These are phyloP conservation scores for Yponomeuta plumbellus DNA, from an alignment of 2,888 invertebrate genomes.

Conservation along the genomic window DNA sequence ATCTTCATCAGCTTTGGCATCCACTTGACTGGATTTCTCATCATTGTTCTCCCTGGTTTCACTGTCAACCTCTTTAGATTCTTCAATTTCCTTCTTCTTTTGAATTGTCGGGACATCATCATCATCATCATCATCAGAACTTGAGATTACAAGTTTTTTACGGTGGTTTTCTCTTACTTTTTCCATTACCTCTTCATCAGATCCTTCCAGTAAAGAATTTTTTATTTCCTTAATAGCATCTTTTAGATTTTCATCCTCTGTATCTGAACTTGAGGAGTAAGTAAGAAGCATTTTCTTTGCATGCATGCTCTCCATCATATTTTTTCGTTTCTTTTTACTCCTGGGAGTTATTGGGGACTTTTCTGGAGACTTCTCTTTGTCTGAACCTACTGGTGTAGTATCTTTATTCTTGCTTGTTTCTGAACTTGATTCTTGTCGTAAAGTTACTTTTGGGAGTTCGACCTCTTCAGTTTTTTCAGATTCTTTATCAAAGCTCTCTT, in stretches of 20 bases:
- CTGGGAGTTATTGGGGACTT: slow-evolving; percentile 27
- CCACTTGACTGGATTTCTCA: slow-evolving; percentile 26
- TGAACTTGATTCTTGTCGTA: background rate
- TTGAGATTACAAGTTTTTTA: slow-evolving; percentile 25
- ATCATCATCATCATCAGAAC: slow-evolving; percentile 24
- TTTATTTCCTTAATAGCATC: slow-evolving; percentile 42
- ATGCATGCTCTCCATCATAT: slow-evolving; percentile 49
- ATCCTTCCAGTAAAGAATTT: slow-evolving; percentile 36
- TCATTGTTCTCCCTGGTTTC: slow-evolving; percentile 19
- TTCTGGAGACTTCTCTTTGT: slow-evolving; percentile 34
- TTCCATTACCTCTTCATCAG: slow-evolving; percentile 32
- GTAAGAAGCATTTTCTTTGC: slow-evolving; percentile 54
- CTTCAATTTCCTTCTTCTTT: slow-evolving; percentile 18
- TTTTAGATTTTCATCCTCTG: slow-evolving; percentile 48
- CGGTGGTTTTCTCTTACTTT: slow-evolving; percentile 16
- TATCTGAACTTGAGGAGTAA: slow-evolving; percentile 58
- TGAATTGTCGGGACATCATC: slow-evolving; percentile 28
- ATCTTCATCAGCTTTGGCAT: slow-evolving; percentile 32
- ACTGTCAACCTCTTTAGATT: slow-evolving; percentile 20
- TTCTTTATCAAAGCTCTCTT: background rate
- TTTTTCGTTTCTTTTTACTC: slow-evolving; percentile 35
- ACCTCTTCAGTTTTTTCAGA: background rate
- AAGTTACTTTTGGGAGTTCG: background rate
- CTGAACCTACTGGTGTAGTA: slow-evolving; percentile 15
- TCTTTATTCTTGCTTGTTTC: background rate